phyloP scores from a whole-genome alignment of 2,113 vertebrate species.

The Ifrita kowaldi region DNA sequence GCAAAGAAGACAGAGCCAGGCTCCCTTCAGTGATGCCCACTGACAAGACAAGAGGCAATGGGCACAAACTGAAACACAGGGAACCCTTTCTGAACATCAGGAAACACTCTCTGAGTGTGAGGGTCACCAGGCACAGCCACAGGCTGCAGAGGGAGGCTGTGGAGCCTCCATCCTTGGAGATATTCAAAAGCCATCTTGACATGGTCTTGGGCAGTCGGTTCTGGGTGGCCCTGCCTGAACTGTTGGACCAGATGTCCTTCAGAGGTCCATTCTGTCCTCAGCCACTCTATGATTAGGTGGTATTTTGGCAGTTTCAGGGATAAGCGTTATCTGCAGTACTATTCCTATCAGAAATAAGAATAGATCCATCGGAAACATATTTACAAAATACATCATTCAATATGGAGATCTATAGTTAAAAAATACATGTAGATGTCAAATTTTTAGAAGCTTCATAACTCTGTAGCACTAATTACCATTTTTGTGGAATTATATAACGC shows the following conservation, averaged over 20 bases:
- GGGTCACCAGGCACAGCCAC: not conserved
- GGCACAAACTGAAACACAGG: not conserved
- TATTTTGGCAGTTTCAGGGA: not conserved
- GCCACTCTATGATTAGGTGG: not conserved
- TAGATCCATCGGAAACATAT: not conserved
- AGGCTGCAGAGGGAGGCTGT: not conserved
- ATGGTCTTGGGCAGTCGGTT: not conserved
- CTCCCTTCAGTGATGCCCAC: not conserved
- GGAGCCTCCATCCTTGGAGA: not conserved
- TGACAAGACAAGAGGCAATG: rapidly evolving
- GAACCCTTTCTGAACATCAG: not conserved
- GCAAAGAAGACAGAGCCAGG: not conserved
- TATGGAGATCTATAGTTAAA: not conserved
- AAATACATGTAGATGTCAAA: not conserved
- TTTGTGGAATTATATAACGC: not conserved
- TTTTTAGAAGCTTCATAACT: not conserved
- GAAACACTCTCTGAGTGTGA: not conserved
- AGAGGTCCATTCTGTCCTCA: not conserved
- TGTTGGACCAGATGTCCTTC: not conserved
- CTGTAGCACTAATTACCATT: not conserved
- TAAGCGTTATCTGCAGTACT: not conserved
- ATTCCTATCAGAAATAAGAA: not conserved
- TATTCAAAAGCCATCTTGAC: not conserved
- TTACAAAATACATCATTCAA: not conserved
- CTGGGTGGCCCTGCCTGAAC: not conserved